Evolutionary conservation across 1,140 invertebrate genomes (phyloP).

Genomic region (Laupala kohalensis): DNA sequence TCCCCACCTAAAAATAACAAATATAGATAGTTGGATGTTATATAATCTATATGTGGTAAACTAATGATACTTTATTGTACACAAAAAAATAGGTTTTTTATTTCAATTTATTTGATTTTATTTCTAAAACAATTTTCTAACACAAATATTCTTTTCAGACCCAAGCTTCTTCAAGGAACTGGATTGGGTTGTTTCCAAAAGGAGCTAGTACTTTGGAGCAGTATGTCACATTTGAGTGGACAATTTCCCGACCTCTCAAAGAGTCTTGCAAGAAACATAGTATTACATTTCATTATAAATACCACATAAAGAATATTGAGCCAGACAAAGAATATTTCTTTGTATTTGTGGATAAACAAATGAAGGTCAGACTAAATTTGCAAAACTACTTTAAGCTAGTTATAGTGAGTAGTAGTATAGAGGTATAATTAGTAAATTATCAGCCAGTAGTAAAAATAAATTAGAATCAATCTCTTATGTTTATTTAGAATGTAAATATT

Average conservation of each 20-base stretch:
- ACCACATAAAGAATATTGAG: not conserved
- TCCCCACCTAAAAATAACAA: no score
- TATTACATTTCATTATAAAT: not conserved
- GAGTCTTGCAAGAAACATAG: not conserved
- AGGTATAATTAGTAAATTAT: no score
- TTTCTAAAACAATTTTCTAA: not conserved
- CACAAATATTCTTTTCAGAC: not conserved
- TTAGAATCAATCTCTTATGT: no score
- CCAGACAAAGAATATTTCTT: slow-evolving; percentile 2
- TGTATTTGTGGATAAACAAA: not conserved
- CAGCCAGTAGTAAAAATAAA: no score
- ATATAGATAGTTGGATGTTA: no score
- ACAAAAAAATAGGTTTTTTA: not conserved
- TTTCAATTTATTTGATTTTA: not conserved
- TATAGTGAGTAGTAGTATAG: no score
- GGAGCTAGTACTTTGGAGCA: not conserved
- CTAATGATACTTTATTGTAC: not conserved
- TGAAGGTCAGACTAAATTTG: not conserved
- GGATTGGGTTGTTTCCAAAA: slow-evolving; percentile 1
- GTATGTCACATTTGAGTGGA: slow-evolving; percentile 3
- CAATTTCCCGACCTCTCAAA: not conserved
- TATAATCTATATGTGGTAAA: no score
- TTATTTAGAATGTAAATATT: no score
- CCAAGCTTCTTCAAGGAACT: not conserved
- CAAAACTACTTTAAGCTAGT: no score